A percentile compares a stretch with the other conserved stretches of the same genome.
Conservation (phyloP, 2,797 vertebrate species). For the Loriculus beryllinus region DNA sequence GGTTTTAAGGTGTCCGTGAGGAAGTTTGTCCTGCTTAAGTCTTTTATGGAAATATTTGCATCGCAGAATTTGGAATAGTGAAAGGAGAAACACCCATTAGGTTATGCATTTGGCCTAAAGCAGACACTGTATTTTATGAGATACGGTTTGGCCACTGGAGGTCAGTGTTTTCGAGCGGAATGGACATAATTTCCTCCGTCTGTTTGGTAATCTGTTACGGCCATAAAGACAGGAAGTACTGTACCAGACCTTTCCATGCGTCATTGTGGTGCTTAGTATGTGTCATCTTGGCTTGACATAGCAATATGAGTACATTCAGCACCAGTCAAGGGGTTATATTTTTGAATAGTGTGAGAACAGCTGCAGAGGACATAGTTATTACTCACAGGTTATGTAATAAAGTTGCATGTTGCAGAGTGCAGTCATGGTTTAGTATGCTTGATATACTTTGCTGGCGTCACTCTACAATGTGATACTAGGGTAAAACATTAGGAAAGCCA, state of each 20-base stretch:
- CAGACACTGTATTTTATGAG: not conserved
- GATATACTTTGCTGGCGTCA: not conserved
- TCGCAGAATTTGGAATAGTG: not conserved
- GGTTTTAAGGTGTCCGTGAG: not conserved
- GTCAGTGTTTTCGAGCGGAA: conserved; percentile 49
- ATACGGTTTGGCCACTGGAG: conserved; percentile 30
- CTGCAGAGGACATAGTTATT: not conserved
- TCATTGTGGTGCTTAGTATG: conserved; percentile 38
- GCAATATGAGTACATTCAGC: not conserved
- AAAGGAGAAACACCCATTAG: not conserved
- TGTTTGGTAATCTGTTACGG: not conserved
- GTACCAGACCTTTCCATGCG: conserved; percentile 42
- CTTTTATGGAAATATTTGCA: not conserved
- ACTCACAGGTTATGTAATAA: conserved; percentile 12
- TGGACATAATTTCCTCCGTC: not conserved
- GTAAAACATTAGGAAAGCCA: not conserved
- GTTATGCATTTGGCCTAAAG: not conserved
- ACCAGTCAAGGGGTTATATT: conserved; percentile 54
- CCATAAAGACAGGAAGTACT: conserved; percentile 3
- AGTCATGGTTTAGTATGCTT: not conserved
- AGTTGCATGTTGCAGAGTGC: not conserved
- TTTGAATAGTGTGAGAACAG: conserved; percentile 41
- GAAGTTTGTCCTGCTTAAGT: not conserved
- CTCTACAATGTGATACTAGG: not conserved
- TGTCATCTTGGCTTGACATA: conserved; percentile 29